Evolutionary conservation across 1,140 invertebrate species (phyloP).

Genomic region (Xylocopa sonorina): DNA sequence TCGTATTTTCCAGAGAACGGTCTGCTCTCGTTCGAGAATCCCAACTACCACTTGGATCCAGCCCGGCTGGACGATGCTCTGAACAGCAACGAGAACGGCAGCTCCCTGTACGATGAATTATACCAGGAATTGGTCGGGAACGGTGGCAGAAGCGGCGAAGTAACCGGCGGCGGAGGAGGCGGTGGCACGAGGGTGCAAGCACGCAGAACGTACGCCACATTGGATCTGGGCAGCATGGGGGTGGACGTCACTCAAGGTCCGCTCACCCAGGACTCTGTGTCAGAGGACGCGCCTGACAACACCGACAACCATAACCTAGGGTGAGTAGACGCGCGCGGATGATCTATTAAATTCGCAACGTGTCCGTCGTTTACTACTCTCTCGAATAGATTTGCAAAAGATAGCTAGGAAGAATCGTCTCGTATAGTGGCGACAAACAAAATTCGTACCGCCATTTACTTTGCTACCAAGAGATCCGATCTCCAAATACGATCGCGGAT

Average conservation of each 20-base stretch:
- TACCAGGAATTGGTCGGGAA: conserved; percentile 85
- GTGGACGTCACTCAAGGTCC: conserved; percentile 86
- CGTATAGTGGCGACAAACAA: no score
- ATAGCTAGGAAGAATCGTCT: no score
- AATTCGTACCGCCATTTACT: no score
- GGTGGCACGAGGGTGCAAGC: conserved; percentile 80
- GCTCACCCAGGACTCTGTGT: conserved; percentile 83
- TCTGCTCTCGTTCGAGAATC: conserved; percentile 92
- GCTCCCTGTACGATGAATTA: conserved; percentile 83
- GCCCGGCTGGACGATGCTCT: conserved; percentile 89
- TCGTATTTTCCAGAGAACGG: conserved; percentile 88
- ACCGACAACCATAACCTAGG: conserved; percentile 84
- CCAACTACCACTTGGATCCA: conserved; percentile 92
- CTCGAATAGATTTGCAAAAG: no score
- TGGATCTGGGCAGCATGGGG: conserved; percentile 88
- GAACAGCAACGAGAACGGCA: conserved; percentile 87
- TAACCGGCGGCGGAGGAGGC: conserved; percentile 65
- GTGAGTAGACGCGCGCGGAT: conserved; percentile 66
- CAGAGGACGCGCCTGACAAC: conserved; percentile 83
- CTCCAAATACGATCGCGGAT: background rate
- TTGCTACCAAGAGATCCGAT: background rate
- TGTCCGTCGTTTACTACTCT: background rate
- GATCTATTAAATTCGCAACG: background rate
- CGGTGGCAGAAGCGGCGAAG: conserved; percentile 61
- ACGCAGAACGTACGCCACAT: conserved; percentile 84